Evolutionary conservation across 2,113 vertebrate species (phyloP).

Genomic region (Montifringilla adamsi): DNA sequence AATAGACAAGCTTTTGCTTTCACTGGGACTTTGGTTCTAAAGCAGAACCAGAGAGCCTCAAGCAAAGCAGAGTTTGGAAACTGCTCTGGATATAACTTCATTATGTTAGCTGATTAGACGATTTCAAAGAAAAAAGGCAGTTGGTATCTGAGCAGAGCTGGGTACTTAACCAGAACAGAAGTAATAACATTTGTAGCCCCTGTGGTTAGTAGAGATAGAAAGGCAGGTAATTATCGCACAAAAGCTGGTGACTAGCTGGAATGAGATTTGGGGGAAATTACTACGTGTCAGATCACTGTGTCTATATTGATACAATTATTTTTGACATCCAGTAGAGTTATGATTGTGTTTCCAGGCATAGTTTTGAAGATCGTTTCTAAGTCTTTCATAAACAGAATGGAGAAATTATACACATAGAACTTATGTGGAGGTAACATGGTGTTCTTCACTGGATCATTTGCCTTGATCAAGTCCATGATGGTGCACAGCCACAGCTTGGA

Average conservation of each 20-base stretch:
- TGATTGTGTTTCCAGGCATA: not conserved
- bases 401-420: not conserved
- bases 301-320: not conserved
- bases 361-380: not conserved
- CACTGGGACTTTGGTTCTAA: not conserved
- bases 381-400: not conserved
- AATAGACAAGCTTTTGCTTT: not conserved
- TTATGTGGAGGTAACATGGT: not conserved
- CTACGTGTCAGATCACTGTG: not conserved
- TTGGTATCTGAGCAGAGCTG: not conserved
- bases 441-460: not conserved
- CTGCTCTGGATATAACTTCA: not conserved
- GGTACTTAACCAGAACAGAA: slow-evolving; percentile 2
- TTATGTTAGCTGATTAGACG: not conserved
- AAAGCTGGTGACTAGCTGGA: not conserved
- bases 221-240: slow-evolving; percentile 11
- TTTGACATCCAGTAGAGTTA: not conserved
- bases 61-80: not conserved
- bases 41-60: not conserved
- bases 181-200: not conserved
- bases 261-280: slow-evolving; percentile 2
- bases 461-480: not conserved
- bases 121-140: slow-evolving; percentile 1
- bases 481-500: not conserved
- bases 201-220: not conserved